Percentiles rank a stretch among this genome's conserved stretches.
Evolutionary conservation across 2,888 invertebrate genomes (phyloP).

Genomic region (Boloria euphrosyne): DNA sequence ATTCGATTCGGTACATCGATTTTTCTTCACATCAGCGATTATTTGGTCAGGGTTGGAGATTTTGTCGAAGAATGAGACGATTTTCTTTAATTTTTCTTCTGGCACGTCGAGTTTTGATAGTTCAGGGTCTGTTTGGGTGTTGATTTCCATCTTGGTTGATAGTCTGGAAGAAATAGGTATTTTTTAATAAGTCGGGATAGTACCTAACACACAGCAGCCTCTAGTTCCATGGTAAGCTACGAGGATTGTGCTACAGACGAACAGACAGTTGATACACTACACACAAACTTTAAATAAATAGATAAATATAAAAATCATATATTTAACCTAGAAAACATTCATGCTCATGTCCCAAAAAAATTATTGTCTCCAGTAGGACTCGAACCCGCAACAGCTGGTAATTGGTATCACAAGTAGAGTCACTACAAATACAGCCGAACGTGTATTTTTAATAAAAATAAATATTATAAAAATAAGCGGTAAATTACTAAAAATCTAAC

Average conservation of each 20-base stretch:
- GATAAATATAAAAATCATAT: too few relatives aligned
- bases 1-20: constrained; percentile 53
- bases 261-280: too few relatives aligned
- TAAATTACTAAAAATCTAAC: background rate
- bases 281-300: too few relatives aligned
- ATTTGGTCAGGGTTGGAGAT: constrained; percentile 58
- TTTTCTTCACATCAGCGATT: constrained; percentile 55
- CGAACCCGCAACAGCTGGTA: too few relatives aligned
- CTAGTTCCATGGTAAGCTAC: too few relatives aligned
- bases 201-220: too few relatives aligned
- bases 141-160: constrained; percentile 49
- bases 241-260: too few relatives aligned
- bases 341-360: background rate
- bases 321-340: too few relatives aligned
- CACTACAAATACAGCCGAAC: background rate
- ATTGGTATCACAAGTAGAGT: too few relatives aligned
- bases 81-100: constrained; percentile 70
- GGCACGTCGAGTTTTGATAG: constrained; percentile 48
- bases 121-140: constrained; percentile 65
- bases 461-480: too few relatives aligned
- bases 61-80: constrained; percentile 73
- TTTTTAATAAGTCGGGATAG: too few relatives aligned
- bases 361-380: too few relatives aligned
- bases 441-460: background rate
- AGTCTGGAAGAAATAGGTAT: constrained; percentile 28